Evolutionary conservation across 2,888 invertebrate genomes (phyloP).

Genomic region (Sussaba pulchella): DNA sequence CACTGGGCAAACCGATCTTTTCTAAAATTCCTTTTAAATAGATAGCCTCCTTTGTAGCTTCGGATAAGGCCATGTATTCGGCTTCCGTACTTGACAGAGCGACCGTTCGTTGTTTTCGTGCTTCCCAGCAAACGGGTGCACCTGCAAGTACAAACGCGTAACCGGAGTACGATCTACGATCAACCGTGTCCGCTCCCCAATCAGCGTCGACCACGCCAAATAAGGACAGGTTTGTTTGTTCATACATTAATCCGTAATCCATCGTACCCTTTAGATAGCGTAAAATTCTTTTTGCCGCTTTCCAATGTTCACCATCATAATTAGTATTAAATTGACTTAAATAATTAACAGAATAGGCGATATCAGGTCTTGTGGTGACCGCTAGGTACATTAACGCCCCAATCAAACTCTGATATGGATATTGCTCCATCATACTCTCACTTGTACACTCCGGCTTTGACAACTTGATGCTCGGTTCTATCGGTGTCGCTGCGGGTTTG

Average conservation of each 20-base stretch:
- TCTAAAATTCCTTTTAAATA: not conserved
- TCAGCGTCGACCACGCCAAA: slow-evolving; percentile 43
- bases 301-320: not conserved
- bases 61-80: not conserved
- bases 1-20: not conserved
- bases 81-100: slow-evolving; percentile 30
- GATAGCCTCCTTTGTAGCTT: slow-evolving; percentile 19
- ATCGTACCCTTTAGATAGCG: slow-evolving; percentile 29
- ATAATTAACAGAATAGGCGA: slow-evolving; percentile 7
- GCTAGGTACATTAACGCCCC: slow-evolving; percentile 27
- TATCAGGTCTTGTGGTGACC: slow-evolving; percentile 15
- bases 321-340: not conserved
- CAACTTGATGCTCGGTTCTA: not conserved
- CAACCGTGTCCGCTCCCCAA: not conserved
- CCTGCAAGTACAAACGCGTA: slow-evolving; percentile 38
- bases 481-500: slow-evolving; percentile 17
- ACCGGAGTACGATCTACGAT: slow-evolving; percentile 1
- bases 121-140: slow-evolving; percentile 46
- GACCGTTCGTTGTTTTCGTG: slow-evolving; percentile 53
- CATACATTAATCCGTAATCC: not conserved
- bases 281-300: slow-evolving; percentile 55
- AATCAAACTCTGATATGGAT: slow-evolving; percentile 16
- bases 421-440: not conserved
- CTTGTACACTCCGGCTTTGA: not conserved
- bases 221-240: not conserved